A percentile compares a stretch with the other conserved stretches of the same genome.
These are phyloP conservation scores for Rhabdomys pumilio DNA, from an alignment of 2,797 vertebrate genomes.

Conservation along the genomic window DNA sequence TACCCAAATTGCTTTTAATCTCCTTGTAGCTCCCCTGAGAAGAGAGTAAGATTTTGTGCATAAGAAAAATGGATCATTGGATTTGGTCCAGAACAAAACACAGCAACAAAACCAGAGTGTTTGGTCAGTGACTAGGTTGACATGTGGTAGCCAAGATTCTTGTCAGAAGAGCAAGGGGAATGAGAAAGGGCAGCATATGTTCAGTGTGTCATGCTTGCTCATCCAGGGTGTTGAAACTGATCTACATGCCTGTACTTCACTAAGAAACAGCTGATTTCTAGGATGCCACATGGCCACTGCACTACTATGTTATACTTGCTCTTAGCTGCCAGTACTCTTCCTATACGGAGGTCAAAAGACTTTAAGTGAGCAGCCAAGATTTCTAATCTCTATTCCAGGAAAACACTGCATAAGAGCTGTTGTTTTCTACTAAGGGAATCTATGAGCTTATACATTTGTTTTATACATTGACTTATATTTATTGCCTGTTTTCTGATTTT, in stretches of 20 bases:
- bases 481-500: conserved; percentile 78
- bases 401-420: conserved; percentile 63
- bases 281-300: conserved; percentile 37
- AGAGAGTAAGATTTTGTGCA: conserved; percentile 63
- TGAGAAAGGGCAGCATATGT: background rate
- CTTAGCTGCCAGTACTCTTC: conserved; percentile 71
- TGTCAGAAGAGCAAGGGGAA: background rate
- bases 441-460: conserved; percentile 67
- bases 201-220: background rate
- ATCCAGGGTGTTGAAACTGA: conserved; percentile 64
- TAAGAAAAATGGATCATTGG: conserved; percentile 65
- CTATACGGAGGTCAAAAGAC: background rate
- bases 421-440: conserved; percentile 73
- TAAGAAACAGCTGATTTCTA: conserved; percentile 58
- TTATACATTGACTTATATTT: conserved; percentile 80
- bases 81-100: conserved; percentile 73
- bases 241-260: conserved; percentile 2
- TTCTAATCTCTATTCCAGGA: conserved; percentile 77
- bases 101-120: conserved; percentile 26
- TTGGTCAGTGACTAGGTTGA: conserved; percentile 68
- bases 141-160: conserved; percentile 51
- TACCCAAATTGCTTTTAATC: conserved; percentile 72
- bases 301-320: conserved; percentile 71
- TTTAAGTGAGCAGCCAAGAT: conserved; percentile 63
- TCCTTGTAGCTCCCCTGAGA: conserved; percentile 73